These are phyloP conservation scores for Buteo buteo DNA, from an alignment of 2,113 vertebrate genomes.

Conservation along the genomic window DNA sequence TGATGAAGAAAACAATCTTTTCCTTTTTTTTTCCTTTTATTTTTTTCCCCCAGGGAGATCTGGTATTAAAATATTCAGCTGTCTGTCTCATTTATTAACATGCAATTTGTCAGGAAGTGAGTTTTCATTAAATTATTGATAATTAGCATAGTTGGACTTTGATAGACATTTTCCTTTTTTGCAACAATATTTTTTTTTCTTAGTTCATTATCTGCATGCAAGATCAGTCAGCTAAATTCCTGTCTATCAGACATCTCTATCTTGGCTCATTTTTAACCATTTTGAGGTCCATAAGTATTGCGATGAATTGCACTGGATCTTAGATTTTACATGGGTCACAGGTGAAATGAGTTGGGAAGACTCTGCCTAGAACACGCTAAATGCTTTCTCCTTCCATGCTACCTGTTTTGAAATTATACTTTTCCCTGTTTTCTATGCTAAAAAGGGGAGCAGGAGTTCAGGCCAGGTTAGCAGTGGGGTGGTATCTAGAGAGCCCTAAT, in stretches of 20 bases:
- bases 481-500: neutral
- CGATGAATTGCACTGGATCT: neutral
- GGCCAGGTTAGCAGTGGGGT: neutral
- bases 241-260: neutral
- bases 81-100: conserved; percentile 40
- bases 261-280: neutral
- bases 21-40: neutral
- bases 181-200: neutral
- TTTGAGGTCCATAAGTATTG: neutral
- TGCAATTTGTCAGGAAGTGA: conserved; percentile 51
- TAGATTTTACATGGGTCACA: neutral
- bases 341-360: neutral
- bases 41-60: neutral
- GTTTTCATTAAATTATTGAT: conserved; percentile 47
- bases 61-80: conserved; percentile 44
- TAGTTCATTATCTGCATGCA: conserved; percentile 19
- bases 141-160: conserved; percentile 50
- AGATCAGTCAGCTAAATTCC: conserved; percentile 32
- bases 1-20: conserved; percentile 8
- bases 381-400: neutral
- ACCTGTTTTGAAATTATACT: neutral
- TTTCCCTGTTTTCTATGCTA: neutral
- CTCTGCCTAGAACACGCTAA: neutral
- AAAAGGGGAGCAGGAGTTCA: neutral
- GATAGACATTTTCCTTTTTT: conserved; percentile 45